A percentile compares a stretch with the other conserved stretches of the same genome.
phyloP scores from a whole-genome alignment of 1,140 invertebrate genomes.

The Dreissena polymorpha region DNA sequence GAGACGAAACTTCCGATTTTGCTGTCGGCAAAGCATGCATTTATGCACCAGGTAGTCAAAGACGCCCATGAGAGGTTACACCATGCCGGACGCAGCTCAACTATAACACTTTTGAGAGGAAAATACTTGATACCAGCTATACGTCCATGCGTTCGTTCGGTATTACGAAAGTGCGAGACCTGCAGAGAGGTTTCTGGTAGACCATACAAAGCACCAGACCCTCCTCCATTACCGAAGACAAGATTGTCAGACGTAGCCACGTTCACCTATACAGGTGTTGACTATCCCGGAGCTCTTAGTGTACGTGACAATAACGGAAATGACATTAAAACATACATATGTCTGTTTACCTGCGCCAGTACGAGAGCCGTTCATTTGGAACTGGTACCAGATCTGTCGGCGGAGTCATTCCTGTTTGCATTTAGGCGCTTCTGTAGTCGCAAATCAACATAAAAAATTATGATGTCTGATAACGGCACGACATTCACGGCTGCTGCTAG shows the following conservation, averaged over 20 bases:
- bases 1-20: conserved; percentile 46
- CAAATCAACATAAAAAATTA: conserved; percentile 12
- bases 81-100: not conserved
- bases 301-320: not conserved
- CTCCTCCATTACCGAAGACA: no score
- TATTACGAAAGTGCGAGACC: no score
- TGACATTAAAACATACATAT: not conserved
- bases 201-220: no score
- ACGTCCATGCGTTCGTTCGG: no score
- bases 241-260: no score
- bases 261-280: conserved; percentile 30
- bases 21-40: conserved; percentile 42
- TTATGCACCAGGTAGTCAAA: not conserved
- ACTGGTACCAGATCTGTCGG: conserved; percentile 30
- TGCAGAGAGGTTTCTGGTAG: no score
- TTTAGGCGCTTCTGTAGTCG: conserved; percentile 45
- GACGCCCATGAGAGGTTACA: not conserved
- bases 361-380: conserved; percentile 41
- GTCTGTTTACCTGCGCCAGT: conserved; percentile 8
- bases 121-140: no score
- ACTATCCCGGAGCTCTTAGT: not conserved
- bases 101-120: not conserved
- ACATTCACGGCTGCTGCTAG: conserved; percentile 11
- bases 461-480: conserved; percentile 47
- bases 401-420: conserved; percentile 33